These are phyloP conservation scores for Spodoptera littoralis DNA, from an alignment of 2,888 invertebrate species.

Conservation along the genomic window DNA sequence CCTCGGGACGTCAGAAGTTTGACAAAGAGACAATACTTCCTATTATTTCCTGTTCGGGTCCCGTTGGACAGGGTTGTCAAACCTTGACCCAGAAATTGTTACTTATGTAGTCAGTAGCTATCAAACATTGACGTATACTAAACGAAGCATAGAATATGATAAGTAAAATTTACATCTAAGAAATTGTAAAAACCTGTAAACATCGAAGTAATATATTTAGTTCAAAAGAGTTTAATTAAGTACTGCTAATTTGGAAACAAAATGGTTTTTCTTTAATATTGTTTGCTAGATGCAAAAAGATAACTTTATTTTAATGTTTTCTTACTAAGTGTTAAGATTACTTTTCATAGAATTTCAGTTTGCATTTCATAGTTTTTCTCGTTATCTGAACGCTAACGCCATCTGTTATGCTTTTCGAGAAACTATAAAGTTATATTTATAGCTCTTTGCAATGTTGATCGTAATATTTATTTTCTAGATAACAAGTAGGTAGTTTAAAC, in stretches of 20 bases:
- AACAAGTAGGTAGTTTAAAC: neutral
- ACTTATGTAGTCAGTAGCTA: conserved; percentile 65
- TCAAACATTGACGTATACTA: conserved; percentile 40
- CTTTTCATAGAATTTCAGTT: conserved; percentile 14
- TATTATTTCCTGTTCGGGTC: conserved; percentile 42
- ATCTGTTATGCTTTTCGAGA: conserved; percentile 45
- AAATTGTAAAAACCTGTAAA: conserved; percentile 8
- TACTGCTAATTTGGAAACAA: too few species aligned
- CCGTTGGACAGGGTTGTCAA: conserved; percentile 65
- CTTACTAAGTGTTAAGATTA: conserved; percentile 10
- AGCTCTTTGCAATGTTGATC: conserved; percentile 5
- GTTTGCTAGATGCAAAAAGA: neutral
- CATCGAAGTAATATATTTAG: too few species aligned
- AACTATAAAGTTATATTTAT: conserved; percentile 10
- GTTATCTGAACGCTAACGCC: conserved; percentile 48
- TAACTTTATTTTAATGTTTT: neutral
- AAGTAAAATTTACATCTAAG: conserved; percentile 33
- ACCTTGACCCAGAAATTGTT: conserved; percentile 74
- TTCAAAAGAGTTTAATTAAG: too few species aligned
- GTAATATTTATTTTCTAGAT: neutral
- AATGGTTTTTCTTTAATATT: too few species aligned
- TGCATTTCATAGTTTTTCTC: conserved; percentile 8
- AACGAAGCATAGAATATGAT: conserved; percentile 20
- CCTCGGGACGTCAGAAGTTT: conserved; percentile 17
- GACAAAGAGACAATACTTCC: conserved; percentile 24